phyloP scores from a whole-genome alignment of 2,888 invertebrate species.

The Ptilodon capucinus region DNA sequence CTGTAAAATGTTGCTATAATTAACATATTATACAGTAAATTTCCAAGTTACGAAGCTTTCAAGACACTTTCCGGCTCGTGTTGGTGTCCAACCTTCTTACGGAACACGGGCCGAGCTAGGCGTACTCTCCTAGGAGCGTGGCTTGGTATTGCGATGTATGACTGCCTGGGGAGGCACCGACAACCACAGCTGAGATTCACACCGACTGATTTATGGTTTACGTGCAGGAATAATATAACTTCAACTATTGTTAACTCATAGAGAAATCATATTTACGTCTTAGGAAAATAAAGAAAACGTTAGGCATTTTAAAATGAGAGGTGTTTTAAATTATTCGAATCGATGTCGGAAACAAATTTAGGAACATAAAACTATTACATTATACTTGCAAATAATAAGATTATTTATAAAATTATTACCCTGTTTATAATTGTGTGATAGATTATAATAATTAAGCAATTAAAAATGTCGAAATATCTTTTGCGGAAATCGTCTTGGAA shows the following conservation, averaged over 20 bases:
- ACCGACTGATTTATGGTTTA: constrained; percentile 72
- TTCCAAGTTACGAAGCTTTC: not conserved
- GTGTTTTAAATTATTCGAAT: no score
- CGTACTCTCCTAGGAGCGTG: constrained; percentile 52
- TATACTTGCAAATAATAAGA: no score
- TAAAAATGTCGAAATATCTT: no score
- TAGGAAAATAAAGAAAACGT: no score
- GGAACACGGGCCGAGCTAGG: constrained; percentile 30
- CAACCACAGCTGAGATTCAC: constrained; percentile 66
- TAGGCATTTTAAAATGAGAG: no score
- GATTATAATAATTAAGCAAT: no score
- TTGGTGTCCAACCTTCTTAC: constrained; percentile 1
- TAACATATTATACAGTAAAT: not conserved
- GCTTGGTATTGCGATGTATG: constrained; percentile 73
- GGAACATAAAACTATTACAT: no score
- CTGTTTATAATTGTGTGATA: no score
- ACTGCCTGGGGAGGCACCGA: constrained; percentile 64
- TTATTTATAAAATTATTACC: no score
- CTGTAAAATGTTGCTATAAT: no score
- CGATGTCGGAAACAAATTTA: no score
- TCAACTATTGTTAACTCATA: not conserved
- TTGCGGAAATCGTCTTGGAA: no score
- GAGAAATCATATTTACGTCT: not conserved
- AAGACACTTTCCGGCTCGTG: not conserved
- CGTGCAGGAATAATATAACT: constrained; percentile 62